phyloP scores from a whole-genome alignment of 2,797 vertebrate species.

The Enteromius fasciolatus region DNA sequence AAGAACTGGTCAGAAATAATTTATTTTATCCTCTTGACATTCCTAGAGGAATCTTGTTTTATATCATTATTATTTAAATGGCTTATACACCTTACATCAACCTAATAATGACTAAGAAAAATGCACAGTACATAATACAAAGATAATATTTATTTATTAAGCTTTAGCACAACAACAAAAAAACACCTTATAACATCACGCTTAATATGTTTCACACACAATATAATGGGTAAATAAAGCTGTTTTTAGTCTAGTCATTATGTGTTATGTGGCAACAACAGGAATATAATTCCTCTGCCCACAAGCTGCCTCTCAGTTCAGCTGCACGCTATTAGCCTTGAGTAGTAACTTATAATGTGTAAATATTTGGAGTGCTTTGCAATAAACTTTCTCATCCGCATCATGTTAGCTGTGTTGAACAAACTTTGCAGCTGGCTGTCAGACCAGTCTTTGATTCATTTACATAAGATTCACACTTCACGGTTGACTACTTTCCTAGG shows the following conservation, averaged over 20 bases:
- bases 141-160: background rate
- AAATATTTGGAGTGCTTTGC: background rate
- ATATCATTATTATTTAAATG: background rate
- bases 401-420: background rate
- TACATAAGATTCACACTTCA: background rate
- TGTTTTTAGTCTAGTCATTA: background rate
- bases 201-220: background rate
- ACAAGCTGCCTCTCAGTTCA: background rate
- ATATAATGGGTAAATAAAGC: conserved; percentile 3
- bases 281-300: background rate
- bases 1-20: background rate
- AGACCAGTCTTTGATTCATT: background rate
- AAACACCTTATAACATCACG: background rate
- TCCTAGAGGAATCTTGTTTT: background rate
- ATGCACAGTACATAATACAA: background rate
- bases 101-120: background rate
- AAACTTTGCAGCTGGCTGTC: background rate
- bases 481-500: background rate
- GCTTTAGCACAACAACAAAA: background rate
- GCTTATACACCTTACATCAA: background rate
- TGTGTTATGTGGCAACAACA: background rate
- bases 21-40: background rate
- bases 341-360: background rate
- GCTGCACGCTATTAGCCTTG: background rate
- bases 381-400: background rate